Evolutionary conservation across 2,113 vertebrate genomes (phyloP).

Genomic region (Microcebus ravelobensis): DNA sequence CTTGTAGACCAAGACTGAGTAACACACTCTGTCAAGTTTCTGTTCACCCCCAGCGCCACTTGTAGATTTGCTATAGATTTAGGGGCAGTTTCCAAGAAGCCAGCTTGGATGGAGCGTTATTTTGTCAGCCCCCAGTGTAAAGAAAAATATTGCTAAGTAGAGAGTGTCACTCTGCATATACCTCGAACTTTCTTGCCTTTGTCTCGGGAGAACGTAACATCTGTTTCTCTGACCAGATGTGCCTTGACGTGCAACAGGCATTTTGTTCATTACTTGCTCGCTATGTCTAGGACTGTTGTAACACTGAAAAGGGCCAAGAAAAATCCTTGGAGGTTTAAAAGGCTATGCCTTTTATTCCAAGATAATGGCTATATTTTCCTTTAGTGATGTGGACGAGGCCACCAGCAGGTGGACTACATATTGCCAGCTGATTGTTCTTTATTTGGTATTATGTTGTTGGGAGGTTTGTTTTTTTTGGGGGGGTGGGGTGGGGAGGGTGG

Average conservation of each 20-base stretch:
- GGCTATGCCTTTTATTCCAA: neutral
- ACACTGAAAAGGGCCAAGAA: neutral
- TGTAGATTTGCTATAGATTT: neutral
- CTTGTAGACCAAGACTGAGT: neutral
- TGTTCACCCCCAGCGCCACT: neutral
- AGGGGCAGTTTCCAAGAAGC: neutral
- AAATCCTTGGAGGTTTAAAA: neutral
- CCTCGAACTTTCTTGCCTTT: neutral
- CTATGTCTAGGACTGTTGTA: neutral
- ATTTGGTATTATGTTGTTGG: neutral
- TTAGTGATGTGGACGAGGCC: neutral
- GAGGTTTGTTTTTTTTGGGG: neutral
- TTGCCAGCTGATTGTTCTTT: neutral
- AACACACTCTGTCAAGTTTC: neutral
- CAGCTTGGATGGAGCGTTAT: neutral
- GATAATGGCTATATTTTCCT: neutral
- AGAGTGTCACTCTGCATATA: neutral
- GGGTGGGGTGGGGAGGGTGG: rapidly evolving
- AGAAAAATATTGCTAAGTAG: neutral
- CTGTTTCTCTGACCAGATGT: constrained; percentile 35
- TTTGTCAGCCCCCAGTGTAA: neutral
- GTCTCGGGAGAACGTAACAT: neutral
- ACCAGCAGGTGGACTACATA: neutral
- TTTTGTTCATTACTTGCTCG: neutral
- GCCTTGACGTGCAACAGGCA: neutral